Conservation (phyloP, 2,888 invertebrate genomes). For the Axea sp. region DNA sequence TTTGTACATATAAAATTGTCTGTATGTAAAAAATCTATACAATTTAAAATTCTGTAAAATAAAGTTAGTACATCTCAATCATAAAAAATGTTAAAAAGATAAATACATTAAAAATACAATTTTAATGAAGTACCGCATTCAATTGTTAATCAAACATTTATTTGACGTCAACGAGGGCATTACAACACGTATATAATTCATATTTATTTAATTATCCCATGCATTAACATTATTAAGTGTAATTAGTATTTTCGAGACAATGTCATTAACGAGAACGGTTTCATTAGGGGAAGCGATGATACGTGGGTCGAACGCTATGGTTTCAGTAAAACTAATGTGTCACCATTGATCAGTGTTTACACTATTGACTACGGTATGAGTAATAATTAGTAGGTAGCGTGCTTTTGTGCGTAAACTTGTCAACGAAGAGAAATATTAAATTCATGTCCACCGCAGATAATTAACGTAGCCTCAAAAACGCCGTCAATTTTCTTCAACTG, state of each 20-base stretch:
- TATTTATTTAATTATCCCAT: conserved; percentile 51
- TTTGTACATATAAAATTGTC: no score
- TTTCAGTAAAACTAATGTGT: conserved; percentile 53
- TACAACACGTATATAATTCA: conserved; percentile 41
- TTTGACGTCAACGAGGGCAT: conserved; percentile 6
- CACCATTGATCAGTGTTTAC: conserved; percentile 56
- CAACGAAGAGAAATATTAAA: conserved; percentile 41
- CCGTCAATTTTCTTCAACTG: background rate
- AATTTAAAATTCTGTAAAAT: no score
- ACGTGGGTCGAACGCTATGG: conserved; percentile 4
- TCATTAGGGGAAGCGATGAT: conserved; percentile 29
- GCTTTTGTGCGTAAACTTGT: conserved; percentile 34
- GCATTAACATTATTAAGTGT: conserved; percentile 22
- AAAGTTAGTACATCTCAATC: no score
- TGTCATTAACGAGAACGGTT: conserved; percentile 41
- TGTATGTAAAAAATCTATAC: no score
- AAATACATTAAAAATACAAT: no score
- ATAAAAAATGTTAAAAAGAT: no score
- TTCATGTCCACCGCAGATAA: conserved; percentile 27
- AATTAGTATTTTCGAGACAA: conserved; percentile 54
- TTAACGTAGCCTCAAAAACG: conserved; percentile 56
- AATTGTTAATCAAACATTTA: conserved; percentile 8
- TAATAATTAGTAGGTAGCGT: conserved; percentile 43
- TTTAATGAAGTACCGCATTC: conserved; percentile 11
- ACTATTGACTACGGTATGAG: conserved; percentile 47